phyloP scores from a whole-genome alignment of 2,888 invertebrate species.

The Chloromyia formosa region DNA sequence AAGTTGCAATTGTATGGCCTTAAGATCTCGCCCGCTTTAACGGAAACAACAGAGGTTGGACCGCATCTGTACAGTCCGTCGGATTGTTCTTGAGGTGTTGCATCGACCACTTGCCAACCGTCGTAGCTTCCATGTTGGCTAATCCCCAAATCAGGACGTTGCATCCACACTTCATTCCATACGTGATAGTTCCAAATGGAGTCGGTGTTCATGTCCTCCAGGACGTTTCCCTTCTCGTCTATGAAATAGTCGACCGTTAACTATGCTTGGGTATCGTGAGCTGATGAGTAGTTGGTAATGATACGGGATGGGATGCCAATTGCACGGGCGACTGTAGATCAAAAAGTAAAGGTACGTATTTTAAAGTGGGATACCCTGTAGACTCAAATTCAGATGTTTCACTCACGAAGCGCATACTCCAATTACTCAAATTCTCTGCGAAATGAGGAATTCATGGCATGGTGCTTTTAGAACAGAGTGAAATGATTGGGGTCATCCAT shows the following conservation, averaged over 20 bases:
- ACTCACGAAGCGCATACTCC: too few species aligned
- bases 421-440: too few species aligned
- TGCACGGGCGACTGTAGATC: constrained; percentile 79
- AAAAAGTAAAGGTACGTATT: too few species aligned
- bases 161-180: constrained; percentile 97
- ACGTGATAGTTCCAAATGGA: constrained; percentile 97
- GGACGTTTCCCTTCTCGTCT: constrained; percentile 78
- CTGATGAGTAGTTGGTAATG: constrained; percentile 90
- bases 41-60: constrained; percentile 84
- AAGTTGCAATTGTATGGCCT: constrained; percentile 86
- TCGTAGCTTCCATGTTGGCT: constrained; percentile 68
- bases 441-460: too few species aligned
- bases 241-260: constrained; percentile 91
- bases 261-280: constrained; percentile 92
- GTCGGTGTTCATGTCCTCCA: constrained; percentile 84
- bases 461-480: too few species aligned
- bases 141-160: constrained; percentile 81
- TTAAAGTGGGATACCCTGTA: too few species aligned
- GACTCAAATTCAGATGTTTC: too few species aligned
- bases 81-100: constrained; percentile 89
- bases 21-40: constrained; percentile 83
- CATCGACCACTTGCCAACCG: constrained; percentile 95
- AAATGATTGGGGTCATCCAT: too few species aligned
- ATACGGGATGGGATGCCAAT: constrained; percentile 89
- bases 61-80: constrained; percentile 86